These are phyloP conservation scores for Drosophila pseudotalamancana DNA, from an alignment of 2,888 invertebrate genomes.

Conservation along the genomic window DNA sequence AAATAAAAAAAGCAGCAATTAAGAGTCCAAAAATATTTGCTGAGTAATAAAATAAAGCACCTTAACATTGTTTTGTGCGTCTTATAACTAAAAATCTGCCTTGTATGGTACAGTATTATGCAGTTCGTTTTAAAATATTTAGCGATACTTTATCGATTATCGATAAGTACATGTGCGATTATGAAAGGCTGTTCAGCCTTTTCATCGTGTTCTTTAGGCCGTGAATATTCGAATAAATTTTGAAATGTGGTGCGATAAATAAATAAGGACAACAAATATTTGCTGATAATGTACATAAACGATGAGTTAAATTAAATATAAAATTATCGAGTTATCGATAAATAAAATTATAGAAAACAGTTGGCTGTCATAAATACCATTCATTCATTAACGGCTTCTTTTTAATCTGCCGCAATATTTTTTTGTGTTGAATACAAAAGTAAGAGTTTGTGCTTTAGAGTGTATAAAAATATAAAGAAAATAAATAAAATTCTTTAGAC, in stretches of 20 bases:
- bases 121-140: conserved; percentile 12
- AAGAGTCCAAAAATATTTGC: conserved; percentile 63
- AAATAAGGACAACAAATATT: conserved; percentile 37
- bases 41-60: conserved; percentile 59
- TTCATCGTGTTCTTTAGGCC: conserved; percentile 1
- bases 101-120: conserved; percentile 12
- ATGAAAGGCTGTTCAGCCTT: neutral
- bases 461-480: conserved; percentile 3
- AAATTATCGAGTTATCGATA: neutral
- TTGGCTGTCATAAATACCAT: conserved; percentile 34
- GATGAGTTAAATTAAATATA: neutral
- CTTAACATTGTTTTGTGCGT: conserved; percentile 63
- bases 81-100: conserved; percentile 42
- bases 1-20: conserved; percentile 32
- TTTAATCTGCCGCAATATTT: conserved; percentile 7
- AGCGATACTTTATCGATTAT: conserved; percentile 2
- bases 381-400: conserved; percentile 23
- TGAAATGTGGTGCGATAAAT: conserved; percentile 21
- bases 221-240: conserved; percentile 1
- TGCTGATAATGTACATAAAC: neutral
- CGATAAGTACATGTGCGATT: conserved; percentile 14
- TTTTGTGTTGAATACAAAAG: conserved; percentile 2
- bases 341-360: conserved; percentile 11
- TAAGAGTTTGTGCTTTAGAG: conserved; percentile 1
- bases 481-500: conserved; percentile 6